These are phyloP conservation scores for Nilaparvata lugens DNA, from an alignment of 1,140 invertebrate species.

Conservation along the genomic window DNA sequence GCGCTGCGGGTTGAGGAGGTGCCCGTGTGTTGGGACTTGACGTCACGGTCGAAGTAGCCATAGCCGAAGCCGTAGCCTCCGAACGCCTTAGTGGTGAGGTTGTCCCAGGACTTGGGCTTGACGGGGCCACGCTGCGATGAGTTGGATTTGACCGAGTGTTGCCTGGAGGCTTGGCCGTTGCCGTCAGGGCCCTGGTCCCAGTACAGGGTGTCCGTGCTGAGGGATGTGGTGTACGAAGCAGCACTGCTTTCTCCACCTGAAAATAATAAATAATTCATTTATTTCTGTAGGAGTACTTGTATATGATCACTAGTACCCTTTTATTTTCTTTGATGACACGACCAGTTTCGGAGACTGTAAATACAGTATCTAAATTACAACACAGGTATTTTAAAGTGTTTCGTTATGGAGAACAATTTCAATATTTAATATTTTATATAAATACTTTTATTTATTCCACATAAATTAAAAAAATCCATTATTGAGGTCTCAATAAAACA, in stretches of 20 bases:
- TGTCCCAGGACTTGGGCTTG: constrained; percentile 82
- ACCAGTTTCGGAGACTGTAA: too few species aligned
- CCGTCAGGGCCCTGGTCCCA: constrained; percentile 39
- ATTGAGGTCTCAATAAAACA: too few species aligned
- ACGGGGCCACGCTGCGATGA: constrained; percentile 34
- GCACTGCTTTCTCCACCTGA: constrained; percentile 49
- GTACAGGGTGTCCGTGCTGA: constrained; percentile 74
- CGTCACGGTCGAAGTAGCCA: constrained; percentile 41
- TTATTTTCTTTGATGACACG: too few species aligned
- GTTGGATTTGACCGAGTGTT: constrained; percentile 27
- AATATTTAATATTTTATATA: too few species aligned
- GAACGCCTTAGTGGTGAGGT: constrained; percentile 69
- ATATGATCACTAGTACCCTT: too few species aligned
- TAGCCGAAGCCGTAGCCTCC: constrained; percentile 77
- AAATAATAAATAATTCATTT: too few species aligned
- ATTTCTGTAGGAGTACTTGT: too few species aligned
- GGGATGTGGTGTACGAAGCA: constrained; percentile 68
- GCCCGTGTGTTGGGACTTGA: constrained; percentile 13
- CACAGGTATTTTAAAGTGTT: too few species aligned
- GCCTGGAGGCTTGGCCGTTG: constrained; percentile 16
- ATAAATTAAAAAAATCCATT: too few species aligned
- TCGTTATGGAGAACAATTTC: too few species aligned
- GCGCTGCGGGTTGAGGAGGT: not conserved
- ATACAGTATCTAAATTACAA: too few species aligned
- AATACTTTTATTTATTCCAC: too few species aligned